Evolutionary conservation across 2,113 vertebrate species (phyloP), one percentile per base, ranked within the genome.

Genomic region (Antechinus flavipes): DNA sequence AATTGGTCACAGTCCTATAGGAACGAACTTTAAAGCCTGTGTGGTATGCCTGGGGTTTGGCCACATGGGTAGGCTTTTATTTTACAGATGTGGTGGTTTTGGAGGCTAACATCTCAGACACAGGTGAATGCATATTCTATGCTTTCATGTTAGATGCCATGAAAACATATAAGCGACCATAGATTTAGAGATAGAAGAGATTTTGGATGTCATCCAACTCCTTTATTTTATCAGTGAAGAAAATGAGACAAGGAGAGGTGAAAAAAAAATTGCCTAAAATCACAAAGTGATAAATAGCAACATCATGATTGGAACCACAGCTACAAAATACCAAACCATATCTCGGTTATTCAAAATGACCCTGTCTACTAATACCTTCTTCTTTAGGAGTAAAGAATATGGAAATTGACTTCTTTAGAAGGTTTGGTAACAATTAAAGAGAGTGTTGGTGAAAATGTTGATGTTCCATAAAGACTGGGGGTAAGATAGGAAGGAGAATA

Each of bases 1-100:
- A 84, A 84, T 84, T 84, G 68, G 68, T 84, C 68, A 84, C 68
- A 84, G 68, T 84, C 68, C 35, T n/a, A n/a, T 91, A 58, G n/a
- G 91, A 89, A 2, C 47, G 30, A 90, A 50, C 55, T 9, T 0
- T 50, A 46, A 94, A 27, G 4, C 22, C 9, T 30, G 26, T 50
- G 3, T 42, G 46, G 10, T 10, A 27, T 61, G 26, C 46, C 54
- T 84, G 68, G 68, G 68, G 68, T 84, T 84, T 84, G 68, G n/a
- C 68, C 68, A 84, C 68, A 84, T 84, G 68, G 68, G 68, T 23
- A 84, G 68, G 68, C 68, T 84, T 84, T 84, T 84, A 42, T 84
- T 84, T 84, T 84, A 42, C n/a, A 84, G 68, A 84, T 84, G 68
- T 84, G 68, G 68, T 42, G 68, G 16, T 84, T 84, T 84, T 84